Percentiles rank a stretch among this genome's conserved stretches.
These are phyloP conservation scores for Chloropsis hardwickii DNA, from an alignment of 2,113 vertebrate genomes.

Conservation along the genomic window DNA sequence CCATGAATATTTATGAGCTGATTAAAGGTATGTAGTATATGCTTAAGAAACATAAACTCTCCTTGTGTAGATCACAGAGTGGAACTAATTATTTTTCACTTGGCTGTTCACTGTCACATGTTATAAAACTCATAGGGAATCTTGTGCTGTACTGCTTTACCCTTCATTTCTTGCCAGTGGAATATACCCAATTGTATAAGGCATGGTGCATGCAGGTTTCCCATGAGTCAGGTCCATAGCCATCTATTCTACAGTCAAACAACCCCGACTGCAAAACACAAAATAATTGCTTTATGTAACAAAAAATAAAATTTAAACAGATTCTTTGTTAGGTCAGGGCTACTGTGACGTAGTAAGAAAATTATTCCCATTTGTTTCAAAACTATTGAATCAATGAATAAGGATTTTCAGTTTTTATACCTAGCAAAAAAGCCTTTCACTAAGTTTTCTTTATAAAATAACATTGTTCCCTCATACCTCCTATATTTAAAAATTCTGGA, in stretches of 20 bases:
- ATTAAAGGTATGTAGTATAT: slow-evolving; percentile 79
- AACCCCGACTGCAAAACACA: background rate
- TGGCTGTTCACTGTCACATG: background rate
- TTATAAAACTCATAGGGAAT: background rate
- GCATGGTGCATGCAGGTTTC: background rate
- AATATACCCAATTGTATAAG: background rate
- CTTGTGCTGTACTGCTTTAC: background rate
- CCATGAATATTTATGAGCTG: slow-evolving; percentile 91
- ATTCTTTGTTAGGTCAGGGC: background rate
- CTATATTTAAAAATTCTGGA: background rate
- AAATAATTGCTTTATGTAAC: background rate
- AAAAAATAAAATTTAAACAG: background rate
- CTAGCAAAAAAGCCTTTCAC: background rate
- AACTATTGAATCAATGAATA: background rate
- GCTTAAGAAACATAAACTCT: background rate
- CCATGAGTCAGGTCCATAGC: background rate
- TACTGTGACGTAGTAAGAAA: background rate
- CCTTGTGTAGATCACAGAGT: background rate
- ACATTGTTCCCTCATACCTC: background rate
- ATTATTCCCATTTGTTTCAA: background rate
- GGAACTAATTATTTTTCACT: background rate
- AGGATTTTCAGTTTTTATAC: background rate
- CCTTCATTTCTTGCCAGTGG: background rate
- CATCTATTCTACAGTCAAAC: background rate
- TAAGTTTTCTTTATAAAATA: background rate